Percentiles rank a stretch among this genome's conserved stretches.
These are phyloP conservation scores for Aleiodes alternator DNA, from an alignment of 2,888 invertebrate genomes.

Conservation along the genomic window DNA sequence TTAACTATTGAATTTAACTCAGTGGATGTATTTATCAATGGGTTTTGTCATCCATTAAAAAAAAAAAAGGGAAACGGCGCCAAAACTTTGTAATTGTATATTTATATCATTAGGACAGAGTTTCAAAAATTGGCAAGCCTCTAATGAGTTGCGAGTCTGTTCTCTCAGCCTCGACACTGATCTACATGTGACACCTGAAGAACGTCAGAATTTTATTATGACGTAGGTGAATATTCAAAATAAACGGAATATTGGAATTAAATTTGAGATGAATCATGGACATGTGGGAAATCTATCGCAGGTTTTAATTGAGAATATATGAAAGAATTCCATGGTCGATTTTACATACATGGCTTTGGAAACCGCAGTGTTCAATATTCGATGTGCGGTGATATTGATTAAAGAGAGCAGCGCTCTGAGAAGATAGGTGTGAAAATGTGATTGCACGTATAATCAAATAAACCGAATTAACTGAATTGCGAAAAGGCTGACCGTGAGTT, in stretches of 20 bases:
- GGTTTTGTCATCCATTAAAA: slow-evolving; percentile 26
- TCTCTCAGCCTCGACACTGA: slow-evolving; percentile 43
- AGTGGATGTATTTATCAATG: slow-evolving; percentile 31
- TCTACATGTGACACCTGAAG: slow-evolving; percentile 1
- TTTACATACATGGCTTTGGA: background rate
- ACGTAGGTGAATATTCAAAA: background rate
- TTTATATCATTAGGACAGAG: slow-evolving; percentile 29
- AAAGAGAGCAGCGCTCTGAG: background rate
- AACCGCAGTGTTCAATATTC: background rate
- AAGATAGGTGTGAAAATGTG: slow-evolving; percentile 8
- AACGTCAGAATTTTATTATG: background rate
- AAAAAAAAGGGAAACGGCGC: background rate
- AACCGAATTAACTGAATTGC: background rate
- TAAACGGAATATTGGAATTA: background rate
- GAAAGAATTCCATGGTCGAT: slow-evolving; percentile 17
- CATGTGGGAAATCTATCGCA: slow-evolving; percentile 22
- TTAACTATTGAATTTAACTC: slow-evolving; percentile 6
- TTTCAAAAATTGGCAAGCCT: slow-evolving; percentile 22
- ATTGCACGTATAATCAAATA: slow-evolving; percentile 16
- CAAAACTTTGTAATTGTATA: slow-evolving; percentile 33
- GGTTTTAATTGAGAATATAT: background rate
- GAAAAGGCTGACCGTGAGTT: background rate
- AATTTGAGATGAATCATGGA: slow-evolving; percentile 19
- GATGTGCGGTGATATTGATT: slow-evolving; percentile 2
- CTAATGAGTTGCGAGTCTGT: slow-evolving; percentile 1